These are phyloP conservation scores for Montipora foliosa DNA, from an alignment of 64 coral and sea anemone species.

Conservation along the genomic window DNA sequence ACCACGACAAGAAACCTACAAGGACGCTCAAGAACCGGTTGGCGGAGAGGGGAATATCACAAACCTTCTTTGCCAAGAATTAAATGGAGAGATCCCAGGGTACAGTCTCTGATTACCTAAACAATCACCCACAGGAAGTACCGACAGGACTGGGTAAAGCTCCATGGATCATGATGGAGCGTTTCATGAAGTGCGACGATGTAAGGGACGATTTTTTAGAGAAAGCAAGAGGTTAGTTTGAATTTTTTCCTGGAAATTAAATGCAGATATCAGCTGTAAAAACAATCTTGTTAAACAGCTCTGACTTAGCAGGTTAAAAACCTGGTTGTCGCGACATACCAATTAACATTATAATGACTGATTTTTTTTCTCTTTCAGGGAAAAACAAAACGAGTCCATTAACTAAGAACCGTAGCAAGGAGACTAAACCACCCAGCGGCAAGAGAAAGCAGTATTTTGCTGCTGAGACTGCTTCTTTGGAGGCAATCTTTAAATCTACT, in stretches of 20 bases:
- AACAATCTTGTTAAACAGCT: not conserved
- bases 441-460: constrained; percentile 17
- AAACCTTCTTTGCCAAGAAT: constrained; percentile 2
- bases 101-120: not conserved
- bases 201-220: constrained; percentile 1
- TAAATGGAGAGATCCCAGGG: constrained; percentile 22
- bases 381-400: not conserved
- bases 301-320: not conserved
- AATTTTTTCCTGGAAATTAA: not conserved
- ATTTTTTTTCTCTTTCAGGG: constrained; percentile 12
- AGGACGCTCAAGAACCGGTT: not conserved
- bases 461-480: constrained; percentile 16
- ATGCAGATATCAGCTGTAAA: constrained; percentile 11
- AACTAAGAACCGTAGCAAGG: not conserved
- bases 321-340: too few species aligned
- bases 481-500: constrained; percentile 6
- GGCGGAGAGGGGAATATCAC: not conserved
- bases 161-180: constrained; percentile 6
- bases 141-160: not conserved
- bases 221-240: constrained; percentile 19
- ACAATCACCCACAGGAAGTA: constrained; percentile 16
- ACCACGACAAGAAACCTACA: not conserved
- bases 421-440: not conserved
- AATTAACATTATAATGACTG: not conserved
- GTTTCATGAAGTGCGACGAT: not conserved